phyloP scores from a whole-genome alignment of 2,797 vertebrate species.

The Parauchenoglanis punctatus region DNA sequence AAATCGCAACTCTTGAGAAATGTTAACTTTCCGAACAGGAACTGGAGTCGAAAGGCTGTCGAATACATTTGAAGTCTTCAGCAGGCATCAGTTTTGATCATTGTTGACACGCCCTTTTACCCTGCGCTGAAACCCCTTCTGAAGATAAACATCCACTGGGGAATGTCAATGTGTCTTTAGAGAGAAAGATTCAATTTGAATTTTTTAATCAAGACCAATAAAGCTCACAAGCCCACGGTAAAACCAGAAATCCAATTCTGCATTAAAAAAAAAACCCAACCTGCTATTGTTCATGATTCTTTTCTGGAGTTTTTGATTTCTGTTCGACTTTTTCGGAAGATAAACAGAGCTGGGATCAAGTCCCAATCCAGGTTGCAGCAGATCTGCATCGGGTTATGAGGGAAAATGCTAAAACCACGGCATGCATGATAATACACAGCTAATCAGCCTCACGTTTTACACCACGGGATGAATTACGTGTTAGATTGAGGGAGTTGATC shows the following conservation, averaged over 20 bases:
- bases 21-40: not conserved
- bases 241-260: not conserved
- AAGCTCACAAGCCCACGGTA: not conserved
- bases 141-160: not conserved
- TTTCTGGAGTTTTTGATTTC: not conserved
- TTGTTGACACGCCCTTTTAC: not conserved
- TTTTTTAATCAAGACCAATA: not conserved
- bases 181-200: not conserved
- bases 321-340: not conserved
- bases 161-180: not conserved
- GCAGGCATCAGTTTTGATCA: not conserved
- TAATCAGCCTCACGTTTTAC: conserved; percentile 50
- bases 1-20: not conserved
- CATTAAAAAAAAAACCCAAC: no score
- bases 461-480: conserved; percentile 58
- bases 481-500: conserved; percentile 56
- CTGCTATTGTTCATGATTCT: not conserved
- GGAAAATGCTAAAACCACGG: not conserved
- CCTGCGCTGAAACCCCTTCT: not conserved
- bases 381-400: not conserved
- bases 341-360: not conserved
- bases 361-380: not conserved
- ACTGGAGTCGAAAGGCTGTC: not conserved
- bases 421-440: conserved; percentile 61
- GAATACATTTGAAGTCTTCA: not conserved